A percentile compares a stretch with the other conserved stretches of the same genome.
Conservation (phyloP, 2,888 invertebrate genomes). For the Drosophila pegasa region DNA sequence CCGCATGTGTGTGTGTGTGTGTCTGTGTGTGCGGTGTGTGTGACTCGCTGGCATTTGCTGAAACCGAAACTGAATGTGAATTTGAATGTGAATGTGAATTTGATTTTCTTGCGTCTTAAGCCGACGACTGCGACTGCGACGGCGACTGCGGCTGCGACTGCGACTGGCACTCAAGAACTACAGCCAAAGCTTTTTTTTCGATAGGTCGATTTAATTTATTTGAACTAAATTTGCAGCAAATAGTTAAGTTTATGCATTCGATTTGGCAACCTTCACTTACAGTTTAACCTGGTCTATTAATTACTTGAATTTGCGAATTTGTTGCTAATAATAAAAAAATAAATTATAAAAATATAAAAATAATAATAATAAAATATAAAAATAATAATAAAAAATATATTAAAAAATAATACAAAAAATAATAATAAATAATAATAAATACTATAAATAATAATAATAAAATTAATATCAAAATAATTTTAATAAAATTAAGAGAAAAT, state of each 20-base stretch:
- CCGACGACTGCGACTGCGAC: slow-evolving; percentile 4
- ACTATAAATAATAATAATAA: no score
- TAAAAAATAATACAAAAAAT: no score
- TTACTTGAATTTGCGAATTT: background rate
- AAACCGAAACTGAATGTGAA: slow-evolving; percentile 40
- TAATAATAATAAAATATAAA: no score
- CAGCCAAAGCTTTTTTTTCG: slow-evolving; percentile 24
- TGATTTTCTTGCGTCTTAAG: slow-evolving; percentile 48
- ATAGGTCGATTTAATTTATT: background rate
- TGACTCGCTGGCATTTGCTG: slow-evolving; percentile 57
- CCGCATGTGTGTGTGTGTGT: slow-evolving; percentile 18
- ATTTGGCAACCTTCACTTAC: background rate
- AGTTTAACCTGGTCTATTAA: slow-evolving; percentile 6
- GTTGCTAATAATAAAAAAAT: background rate
- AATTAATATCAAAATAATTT: no score
- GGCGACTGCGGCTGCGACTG: background rate
- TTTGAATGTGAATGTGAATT: slow-evolving; percentile 46
- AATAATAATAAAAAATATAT: no score
- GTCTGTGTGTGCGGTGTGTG: slow-evolving; percentile 14
- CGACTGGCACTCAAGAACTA: slow-evolving; percentile 25
- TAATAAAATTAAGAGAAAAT: no score
- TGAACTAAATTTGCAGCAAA: slow-evolving; percentile 1
- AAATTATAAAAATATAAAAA: no score
- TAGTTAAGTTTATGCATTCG: slow-evolving; percentile 2
- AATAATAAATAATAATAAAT: no score